Evolutionary conservation across 2,888 invertebrate genomes (phyloP).

Genomic region (Plebejus argus): DNA sequence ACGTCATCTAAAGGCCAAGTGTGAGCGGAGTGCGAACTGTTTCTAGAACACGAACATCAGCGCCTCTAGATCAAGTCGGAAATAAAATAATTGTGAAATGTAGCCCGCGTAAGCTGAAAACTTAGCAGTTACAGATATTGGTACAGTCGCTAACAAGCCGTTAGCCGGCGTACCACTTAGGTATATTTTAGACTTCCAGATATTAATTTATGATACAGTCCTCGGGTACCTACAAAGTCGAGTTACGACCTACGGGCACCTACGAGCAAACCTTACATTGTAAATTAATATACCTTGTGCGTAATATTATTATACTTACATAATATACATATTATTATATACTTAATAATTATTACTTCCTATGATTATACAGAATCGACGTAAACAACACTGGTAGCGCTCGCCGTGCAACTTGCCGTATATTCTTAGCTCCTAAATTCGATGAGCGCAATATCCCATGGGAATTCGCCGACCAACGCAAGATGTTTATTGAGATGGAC

Average conservation of each 20-base stretch:
- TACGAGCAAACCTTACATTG: too few species aligned
- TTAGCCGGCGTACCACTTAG: background rate
- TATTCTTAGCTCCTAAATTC: conserved; percentile 85
- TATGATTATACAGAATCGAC: conserved; percentile 59
- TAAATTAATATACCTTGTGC: too few species aligned
- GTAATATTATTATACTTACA: too few species aligned
- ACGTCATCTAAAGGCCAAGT: background rate
- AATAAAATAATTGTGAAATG: background rate
- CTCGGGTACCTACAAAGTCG: too few species aligned
- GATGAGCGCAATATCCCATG: conserved; percentile 86
- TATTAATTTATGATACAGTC: background rate
- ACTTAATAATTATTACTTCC: background rate
- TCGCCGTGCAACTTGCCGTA: conserved; percentile 83
- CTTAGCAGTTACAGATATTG: background rate
- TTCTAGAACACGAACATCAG: background rate
- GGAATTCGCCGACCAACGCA: conserved; percentile 83
- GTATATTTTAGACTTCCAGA: background rate
- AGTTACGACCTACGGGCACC: too few species aligned
- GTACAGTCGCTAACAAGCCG: background rate
- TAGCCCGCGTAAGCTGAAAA: background rate
- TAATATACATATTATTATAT: too few species aligned
- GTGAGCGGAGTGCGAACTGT: background rate
- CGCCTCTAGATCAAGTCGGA: background rate
- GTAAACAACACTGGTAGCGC: conserved; percentile 75
- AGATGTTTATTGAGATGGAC: conserved; percentile 88